phyloP scores from a whole-genome alignment of 1,140 invertebrate genomes.

The Rhagoletis pomonella region DNA sequence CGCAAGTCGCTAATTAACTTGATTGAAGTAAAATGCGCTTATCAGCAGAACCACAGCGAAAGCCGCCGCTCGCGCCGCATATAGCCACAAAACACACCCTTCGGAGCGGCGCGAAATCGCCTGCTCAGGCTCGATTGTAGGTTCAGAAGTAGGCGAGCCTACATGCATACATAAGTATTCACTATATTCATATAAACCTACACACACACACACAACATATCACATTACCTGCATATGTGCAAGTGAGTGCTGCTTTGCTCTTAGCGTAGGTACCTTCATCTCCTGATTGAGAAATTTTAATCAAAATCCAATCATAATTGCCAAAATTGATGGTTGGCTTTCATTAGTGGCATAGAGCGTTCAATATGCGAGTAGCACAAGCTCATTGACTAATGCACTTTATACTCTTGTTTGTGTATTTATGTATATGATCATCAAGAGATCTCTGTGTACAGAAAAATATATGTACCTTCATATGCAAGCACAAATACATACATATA shows the following conservation, averaged over 20 bases:
- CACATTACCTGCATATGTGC: background rate
- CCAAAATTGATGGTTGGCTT: constrained; percentile 58
- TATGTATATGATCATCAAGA: too few species aligned
- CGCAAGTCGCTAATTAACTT: constrained; percentile 48
- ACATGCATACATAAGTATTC: background rate
- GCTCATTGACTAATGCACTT: too few species aligned
- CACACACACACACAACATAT: too few species aligned
- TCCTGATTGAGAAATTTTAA: constrained; percentile 44
- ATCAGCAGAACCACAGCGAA: constrained; percentile 31
- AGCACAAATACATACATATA: too few species aligned
- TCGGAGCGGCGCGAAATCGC: background rate
- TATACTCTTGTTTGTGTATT: too few species aligned
- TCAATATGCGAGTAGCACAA: background rate
- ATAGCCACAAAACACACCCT: constrained; percentile 23
- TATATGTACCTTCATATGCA: too few species aligned
- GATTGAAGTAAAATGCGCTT: constrained; percentile 49
- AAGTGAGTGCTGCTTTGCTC: too few species aligned
- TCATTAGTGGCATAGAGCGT: constrained; percentile 49
- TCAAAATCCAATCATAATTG: constrained; percentile 55
- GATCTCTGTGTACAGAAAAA: too few species aligned
- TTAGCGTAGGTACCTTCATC: background rate
- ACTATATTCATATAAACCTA: background rate
- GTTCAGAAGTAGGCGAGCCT: background rate
- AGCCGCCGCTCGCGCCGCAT: background rate
- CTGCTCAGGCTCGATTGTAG: background rate